Evolutionary conservation across 2,888 invertebrate genomes (phyloP), one percentile per base, ranked within the genome.

Genomic region (Limnephilus marmoratus): DNA sequence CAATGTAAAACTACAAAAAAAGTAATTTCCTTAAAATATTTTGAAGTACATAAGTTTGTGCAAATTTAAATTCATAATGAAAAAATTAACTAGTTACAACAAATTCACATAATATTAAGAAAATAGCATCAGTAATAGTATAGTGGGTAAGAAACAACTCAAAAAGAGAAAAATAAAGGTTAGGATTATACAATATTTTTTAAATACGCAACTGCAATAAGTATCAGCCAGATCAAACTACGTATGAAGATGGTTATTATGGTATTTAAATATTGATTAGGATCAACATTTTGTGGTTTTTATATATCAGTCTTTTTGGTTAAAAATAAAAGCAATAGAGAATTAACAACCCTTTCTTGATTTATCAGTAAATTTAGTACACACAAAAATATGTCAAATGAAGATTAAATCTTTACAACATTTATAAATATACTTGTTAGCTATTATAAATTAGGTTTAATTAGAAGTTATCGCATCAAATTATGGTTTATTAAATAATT

Each of bases 231-330:
- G 68, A 68, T 24, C n/a, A 24, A 68, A 68, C 68, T n/a, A 68
- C 18, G 68, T 49, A 53, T 68, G 68, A 2, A 7, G n/a, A 9
- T 68, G 68, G 24, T 68, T 18, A 53, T 37, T 37, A 37, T 37
- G 37, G 15, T 15, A 15, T 53, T 3, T 0, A 68, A 68, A 68
- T n/a, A 0, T 68, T 68, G 68, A 68, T 24, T n/a, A 68, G 68
- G 68, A 68, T 83, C 24, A 37, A 83, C 45, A 83, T 83, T 83
- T 83, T 83, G 15, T 24, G 24, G 37, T 37, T 37, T 68, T 68
- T n/a, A 68, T 68, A 87, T 31, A 87, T 87, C 87, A 87, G 87
- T 87, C 87, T 87, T 87, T 86, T 86, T 41, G 29, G 45, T 49
- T 31, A 53, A 53, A 45, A 53, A 87, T 87, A 87, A 87, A 87